phyloP scores from a whole-genome alignment of 2,797 vertebrate species.

The Oreochromis grahami region DNA sequence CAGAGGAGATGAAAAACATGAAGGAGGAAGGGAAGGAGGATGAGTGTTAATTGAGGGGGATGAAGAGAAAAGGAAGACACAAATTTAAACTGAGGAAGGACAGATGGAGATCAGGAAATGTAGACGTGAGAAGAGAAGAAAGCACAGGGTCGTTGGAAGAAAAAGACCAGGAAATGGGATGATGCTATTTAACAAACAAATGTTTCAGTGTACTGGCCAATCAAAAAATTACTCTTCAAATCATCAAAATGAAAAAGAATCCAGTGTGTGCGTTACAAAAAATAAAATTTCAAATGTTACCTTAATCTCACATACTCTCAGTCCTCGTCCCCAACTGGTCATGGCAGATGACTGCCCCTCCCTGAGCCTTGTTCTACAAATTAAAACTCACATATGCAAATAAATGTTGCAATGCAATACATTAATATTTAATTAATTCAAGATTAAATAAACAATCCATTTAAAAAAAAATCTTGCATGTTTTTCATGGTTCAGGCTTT shows the following conservation, averaged over 20 bases:
- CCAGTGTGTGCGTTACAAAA: neutral
- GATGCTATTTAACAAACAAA: neutral
- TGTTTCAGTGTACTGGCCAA: no score
- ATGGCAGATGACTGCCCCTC: rapidly evolving
- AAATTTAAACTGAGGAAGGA: neutral
- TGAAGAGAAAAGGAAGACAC: neutral
- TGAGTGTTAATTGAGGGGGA: neutral
- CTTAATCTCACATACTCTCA: neutral
- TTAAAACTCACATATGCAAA: neutral
- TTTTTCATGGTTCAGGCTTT: neutral
- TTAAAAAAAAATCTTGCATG: neutral
- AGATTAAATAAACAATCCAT: neutral
- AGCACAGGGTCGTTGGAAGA: neutral
- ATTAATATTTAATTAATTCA: neutral
- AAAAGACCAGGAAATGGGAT: neutral
- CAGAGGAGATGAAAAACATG: neutral
- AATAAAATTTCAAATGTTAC: neutral
- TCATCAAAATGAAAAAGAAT: neutral
- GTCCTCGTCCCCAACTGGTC: no score
- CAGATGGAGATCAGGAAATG: neutral
- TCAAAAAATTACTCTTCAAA: no score
- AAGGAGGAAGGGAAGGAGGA: neutral
- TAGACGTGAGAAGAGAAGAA: neutral
- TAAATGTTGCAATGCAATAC: neutral
- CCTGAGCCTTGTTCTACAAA: neutral